Conservation (phyloP, 2,797 vertebrate genomes). For the Graptemys geographica region DNA sequence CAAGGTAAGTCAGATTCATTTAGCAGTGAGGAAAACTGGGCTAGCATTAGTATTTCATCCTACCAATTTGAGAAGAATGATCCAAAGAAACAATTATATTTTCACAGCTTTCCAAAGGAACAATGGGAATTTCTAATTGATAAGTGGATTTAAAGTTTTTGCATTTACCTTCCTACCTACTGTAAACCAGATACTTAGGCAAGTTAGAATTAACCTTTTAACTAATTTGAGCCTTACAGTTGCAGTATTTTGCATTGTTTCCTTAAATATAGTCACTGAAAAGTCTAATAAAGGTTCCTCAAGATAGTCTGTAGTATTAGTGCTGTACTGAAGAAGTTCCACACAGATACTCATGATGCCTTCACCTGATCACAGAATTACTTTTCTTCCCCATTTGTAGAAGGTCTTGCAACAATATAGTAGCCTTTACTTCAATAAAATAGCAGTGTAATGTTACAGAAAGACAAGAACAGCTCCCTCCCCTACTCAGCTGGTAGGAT, state of each 20-base stretch:
- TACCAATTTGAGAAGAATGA: background rate
- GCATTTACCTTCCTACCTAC: background rate
- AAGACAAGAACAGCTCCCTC: background rate
- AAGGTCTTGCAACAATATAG: background rate
- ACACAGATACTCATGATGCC: background rate
- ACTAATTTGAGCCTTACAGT: background rate
- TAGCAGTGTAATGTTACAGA: background rate
- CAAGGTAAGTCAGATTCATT: constrained; percentile 73
- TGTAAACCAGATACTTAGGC: background rate
- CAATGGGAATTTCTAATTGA: background rate
- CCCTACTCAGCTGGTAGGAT: background rate
- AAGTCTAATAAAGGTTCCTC: background rate
- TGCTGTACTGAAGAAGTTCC: background rate
- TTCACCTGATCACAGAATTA: background rate
- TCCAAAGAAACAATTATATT: background rate
- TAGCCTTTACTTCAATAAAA: background rate
- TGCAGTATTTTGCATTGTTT: background rate
- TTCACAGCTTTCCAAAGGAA: background rate
- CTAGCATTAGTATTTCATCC: constrained; percentile 1
- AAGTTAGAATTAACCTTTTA: background rate
- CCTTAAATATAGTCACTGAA: background rate
- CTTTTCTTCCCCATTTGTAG: background rate
- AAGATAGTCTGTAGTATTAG: background rate
- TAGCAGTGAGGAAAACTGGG: background rate
- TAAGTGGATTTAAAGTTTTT: background rate